A percentile compares a stretch with the other conserved stretches of the same genome.
Conservation (phyloP, 2,888 invertebrate species). For the Callyntrura sp. region DNA sequence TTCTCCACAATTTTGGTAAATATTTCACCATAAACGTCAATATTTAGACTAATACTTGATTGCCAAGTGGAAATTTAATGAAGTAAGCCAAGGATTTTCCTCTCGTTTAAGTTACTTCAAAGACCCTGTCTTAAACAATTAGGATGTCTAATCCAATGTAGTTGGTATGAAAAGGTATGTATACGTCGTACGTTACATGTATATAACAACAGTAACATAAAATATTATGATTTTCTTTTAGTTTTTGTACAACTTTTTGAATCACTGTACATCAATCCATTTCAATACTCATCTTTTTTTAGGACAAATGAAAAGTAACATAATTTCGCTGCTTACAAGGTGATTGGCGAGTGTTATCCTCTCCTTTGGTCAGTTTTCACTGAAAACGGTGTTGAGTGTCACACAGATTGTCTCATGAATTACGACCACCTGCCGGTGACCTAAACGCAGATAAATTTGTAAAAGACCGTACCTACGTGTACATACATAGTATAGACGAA, state of each 20-base stretch:
- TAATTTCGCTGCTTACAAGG: not conserved
- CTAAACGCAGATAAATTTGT: not conserved
- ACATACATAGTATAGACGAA: not conserved
- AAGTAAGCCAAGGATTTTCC: not conserved
- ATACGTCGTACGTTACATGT: too few relatives aligned
- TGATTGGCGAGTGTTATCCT: not conserved
- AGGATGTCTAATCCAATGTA: too few relatives aligned
- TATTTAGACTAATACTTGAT: constrained; percentile 39
- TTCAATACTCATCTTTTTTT: not conserved
- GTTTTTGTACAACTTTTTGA: not conserved
- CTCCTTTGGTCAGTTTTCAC: not conserved
- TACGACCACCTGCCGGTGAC: constrained; percentile 40
- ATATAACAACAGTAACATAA: too few relatives aligned
- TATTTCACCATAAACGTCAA: constrained; percentile 30
- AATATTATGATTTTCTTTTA: not conserved
- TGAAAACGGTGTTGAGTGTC: constrained; percentile 14
- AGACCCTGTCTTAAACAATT: too few relatives aligned
- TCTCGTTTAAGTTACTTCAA: not conserved
- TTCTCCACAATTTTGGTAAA: not conserved
- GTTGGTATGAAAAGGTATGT: too few relatives aligned
- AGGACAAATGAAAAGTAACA: constrained; percentile 10
- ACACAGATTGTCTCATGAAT: constrained; percentile 40
- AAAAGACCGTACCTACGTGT: not conserved
- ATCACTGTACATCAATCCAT: not conserved
- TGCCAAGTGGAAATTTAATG: constrained; percentile 3